Evolutionary conservation across 2,113 vertebrate genomes (phyloP), one percentile per base, ranked within the genome.

Genomic region (Apteryx mantelli): DNA sequence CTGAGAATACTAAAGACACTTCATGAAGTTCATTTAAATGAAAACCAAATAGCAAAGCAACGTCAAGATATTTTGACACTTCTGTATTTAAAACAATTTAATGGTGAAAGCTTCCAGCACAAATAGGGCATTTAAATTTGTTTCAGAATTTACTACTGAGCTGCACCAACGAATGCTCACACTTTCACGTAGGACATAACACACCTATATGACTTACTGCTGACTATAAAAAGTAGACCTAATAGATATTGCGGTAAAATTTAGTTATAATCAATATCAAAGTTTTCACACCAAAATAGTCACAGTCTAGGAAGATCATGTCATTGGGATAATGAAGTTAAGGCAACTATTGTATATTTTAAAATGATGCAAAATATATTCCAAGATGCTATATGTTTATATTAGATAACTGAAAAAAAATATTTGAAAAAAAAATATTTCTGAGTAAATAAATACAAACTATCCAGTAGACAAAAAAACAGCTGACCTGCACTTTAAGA

Each of bases 31-130:
- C 32, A 83, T 93, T 92, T 93, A 97, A 95, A 89, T 74, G 81
- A 91, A 93, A 96, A 94, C 93, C 93, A 96, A 96, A 90, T 26
- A 91, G 93, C 82, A 93, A 88, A 93, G 85, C 71, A 90, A 74
- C 8, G 36, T 10, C 74, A 68, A 93, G 34, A 28, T 86, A 86
- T 91, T 96, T 93, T 96, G 93, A 96, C 75, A 79, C 15, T 44
- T 83, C 71, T 93, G 82, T 63, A 74, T 95, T 95, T 91, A 82
- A 95, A 92, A 85, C 16, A 88, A 70, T 12, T n/a, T 53, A 89
- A 86, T 50, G 85, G 52, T 60, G 74, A 89, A 92, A 95, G 91
- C 76, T 75, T 91, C 46, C 3, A 10, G 75, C 44, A 93, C 42
- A 88, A 91, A 80, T 15, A 86, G 24, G 42, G 40, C 50, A 64